phyloP scores from a whole-genome alignment of 2,113 vertebrate species.

The Bujurquina vittata region DNA sequence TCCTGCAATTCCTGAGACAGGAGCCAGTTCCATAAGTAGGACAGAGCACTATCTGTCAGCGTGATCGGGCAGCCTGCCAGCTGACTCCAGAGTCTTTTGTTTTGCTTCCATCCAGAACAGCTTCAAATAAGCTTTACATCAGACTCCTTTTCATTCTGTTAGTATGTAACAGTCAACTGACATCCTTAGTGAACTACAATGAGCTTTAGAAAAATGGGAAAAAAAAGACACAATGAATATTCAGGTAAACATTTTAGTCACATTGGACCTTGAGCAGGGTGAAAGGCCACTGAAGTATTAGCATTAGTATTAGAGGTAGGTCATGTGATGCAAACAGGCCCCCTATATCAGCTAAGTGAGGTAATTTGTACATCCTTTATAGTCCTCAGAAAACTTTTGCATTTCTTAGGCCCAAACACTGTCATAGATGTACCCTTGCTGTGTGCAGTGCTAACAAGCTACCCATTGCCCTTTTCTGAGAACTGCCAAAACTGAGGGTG shows the following conservation, averaged over 20 bases:
- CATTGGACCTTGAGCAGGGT: background rate
- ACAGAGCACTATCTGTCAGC: background rate
- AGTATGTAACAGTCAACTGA: background rate
- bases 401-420: constrained; percentile 33
- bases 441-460: constrained; percentile 58
- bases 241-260: background rate
- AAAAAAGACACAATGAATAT: background rate
- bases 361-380: constrained; percentile 32
- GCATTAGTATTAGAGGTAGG: background rate
- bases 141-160: background rate
- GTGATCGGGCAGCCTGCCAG: constrained; percentile 11
- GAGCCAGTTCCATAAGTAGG: constrained; percentile 24
- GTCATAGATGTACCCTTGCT: constrained; percentile 11
- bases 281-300: background rate
- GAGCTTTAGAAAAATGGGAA: background rate
- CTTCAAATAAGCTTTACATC: constrained; percentile 10
- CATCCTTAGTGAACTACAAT: background rate
- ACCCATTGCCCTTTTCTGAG: constrained; percentile 35
- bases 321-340: background rate
- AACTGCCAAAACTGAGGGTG: constrained; percentile 36
- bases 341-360: constrained; percentile 1
- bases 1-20: background rate
- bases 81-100: background rate
- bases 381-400: constrained; percentile 33
- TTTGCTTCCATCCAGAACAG: background rate